phyloP scores from a whole-genome alignment of 1,140 invertebrate species.

The Pseudomyrmex cubaensis region DNA sequence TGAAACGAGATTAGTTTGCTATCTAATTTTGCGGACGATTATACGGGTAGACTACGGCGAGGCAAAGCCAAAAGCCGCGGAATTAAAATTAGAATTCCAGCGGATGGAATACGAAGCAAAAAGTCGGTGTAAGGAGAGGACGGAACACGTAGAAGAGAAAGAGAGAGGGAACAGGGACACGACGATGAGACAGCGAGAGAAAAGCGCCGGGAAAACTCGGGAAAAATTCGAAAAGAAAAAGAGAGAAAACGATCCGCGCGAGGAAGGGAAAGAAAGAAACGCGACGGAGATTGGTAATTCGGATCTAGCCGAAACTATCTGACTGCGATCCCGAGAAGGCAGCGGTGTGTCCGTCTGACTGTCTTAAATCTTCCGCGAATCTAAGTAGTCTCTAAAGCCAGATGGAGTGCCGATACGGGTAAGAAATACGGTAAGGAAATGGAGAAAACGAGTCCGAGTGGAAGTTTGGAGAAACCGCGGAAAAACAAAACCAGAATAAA shows the following conservation, averaged over 20 bases:
- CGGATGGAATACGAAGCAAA: constrained; percentile 38
- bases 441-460: neutral
- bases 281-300: constrained; percentile 62
- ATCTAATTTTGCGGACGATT: constrained; percentile 52
- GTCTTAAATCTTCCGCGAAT: constrained; percentile 51
- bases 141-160: neutral
- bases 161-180: neutral
- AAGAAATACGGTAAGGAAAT: constrained; percentile 57
- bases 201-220: neutral
- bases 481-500: constrained; percentile 40
- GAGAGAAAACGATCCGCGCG: neutral
- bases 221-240: neutral
- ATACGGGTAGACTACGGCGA: constrained; percentile 39
- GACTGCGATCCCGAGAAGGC: constrained; percentile 51
- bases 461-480: neutral
- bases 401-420: constrained; percentile 47
- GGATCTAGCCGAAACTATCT: constrained; percentile 38
- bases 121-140: constrained; percentile 26
- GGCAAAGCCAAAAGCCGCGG: constrained; percentile 41
- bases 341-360: constrained; percentile 55
- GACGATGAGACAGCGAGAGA: constrained; percentile 5
- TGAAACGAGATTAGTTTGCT: constrained; percentile 52
- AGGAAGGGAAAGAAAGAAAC: constrained; percentile 6
- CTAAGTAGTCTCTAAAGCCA: constrained; percentile 44
- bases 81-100: constrained; percentile 54